These are phyloP conservation scores for Hydraecia micacea DNA, from an alignment of 2,888 invertebrate genomes.

Conservation along the genomic window DNA sequence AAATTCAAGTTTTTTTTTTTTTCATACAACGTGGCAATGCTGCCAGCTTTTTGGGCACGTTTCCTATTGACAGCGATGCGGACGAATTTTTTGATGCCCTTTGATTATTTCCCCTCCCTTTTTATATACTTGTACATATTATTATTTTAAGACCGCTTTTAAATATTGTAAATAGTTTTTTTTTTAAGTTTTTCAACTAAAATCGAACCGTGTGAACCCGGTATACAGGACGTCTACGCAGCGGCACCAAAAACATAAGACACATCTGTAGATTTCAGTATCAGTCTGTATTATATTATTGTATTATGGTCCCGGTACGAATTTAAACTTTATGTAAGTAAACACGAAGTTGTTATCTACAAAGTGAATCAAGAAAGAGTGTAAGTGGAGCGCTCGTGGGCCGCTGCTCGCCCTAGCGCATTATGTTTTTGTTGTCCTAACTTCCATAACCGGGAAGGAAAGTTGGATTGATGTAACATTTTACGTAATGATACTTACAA, in stretches of 20 bases:
- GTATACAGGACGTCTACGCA: neutral
- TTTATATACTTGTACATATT: no score
- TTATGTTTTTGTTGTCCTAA: conserved; percentile 75
- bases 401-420: conserved; percentile 69
- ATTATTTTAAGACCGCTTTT: no score
- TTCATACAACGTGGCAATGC: no score
- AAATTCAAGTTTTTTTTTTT: neutral
- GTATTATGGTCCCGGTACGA: neutral
- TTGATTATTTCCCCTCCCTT: no score
- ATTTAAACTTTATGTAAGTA: conserved; percentile 22
- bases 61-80: no score
- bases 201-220: neutral
- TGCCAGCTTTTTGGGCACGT: no score
- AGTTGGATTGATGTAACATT: conserved; percentile 75
- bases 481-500: conserved; percentile 72
- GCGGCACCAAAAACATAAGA: neutral
- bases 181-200: neutral
- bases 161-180: no score
- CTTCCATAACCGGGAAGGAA: conserved; percentile 76
- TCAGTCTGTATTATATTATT: neutral
- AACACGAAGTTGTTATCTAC: conserved; percentile 42
- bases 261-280: neutral
- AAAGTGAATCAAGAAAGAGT: conserved; percentile 43
- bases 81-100: no score
- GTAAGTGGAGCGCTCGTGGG: conserved; percentile 46